Conservation (phyloP, 2,113 vertebrate genomes). For the Xerus inauris region DNA sequence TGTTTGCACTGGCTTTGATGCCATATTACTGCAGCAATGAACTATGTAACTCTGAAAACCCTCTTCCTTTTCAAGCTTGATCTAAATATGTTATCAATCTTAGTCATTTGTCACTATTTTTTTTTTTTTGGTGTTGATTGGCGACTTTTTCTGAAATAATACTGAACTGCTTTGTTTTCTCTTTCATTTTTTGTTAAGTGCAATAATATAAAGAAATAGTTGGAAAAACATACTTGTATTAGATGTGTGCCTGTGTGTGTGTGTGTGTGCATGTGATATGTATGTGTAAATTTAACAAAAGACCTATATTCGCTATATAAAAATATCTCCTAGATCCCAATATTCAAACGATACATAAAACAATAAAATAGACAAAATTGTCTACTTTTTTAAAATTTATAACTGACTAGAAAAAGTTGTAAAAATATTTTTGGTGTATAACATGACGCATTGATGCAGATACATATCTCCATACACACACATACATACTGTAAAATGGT, state of each 20-base stretch:
- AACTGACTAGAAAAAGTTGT: neutral
- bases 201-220: constrained; percentile 81
- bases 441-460: neutral
- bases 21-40: constrained; percentile 84
- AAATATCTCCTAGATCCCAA: neutral
- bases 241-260: neutral
- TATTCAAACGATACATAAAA: neutral
- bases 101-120: constrained; percentile 80
- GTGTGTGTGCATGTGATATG: too few relatives aligned
- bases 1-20: constrained; percentile 83
- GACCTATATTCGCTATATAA: neutral
- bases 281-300: neutral
- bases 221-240: constrained; percentile 14
- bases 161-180: constrained; percentile 79
- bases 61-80: constrained; percentile 80
- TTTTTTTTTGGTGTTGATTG: constrained; percentile 69
- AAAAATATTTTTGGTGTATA: neutral
- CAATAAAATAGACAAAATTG: neutral
- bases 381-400: neutral
- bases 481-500: neutral
- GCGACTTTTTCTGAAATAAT: constrained; percentile 81
- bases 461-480: neutral
- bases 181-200: constrained; percentile 81
- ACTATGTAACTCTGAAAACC: constrained; percentile 80
- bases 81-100: constrained; percentile 80